Evolutionary conservation across 2,797 vertebrate species (phyloP).

Genomic region (Gadopsis bispinosus): DNA sequence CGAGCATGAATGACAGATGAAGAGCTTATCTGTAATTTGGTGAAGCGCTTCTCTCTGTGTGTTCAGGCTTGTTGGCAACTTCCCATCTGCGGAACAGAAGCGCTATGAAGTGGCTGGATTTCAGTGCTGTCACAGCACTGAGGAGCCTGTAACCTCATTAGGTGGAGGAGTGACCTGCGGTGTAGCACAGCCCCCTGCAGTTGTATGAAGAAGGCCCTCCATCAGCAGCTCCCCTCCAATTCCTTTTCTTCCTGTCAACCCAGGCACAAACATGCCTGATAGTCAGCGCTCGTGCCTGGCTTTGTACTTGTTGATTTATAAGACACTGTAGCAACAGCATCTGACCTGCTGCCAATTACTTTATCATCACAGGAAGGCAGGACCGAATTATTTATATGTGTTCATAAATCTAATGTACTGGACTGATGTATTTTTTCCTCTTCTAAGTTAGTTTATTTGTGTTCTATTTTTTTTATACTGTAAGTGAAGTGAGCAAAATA

Average conservation of each 20-base stretch:
- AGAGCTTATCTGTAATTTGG: conserved; percentile 88
- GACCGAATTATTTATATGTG: conserved; percentile 62
- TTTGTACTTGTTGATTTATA: conserved; percentile 79
- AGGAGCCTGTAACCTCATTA: conserved; percentile 80
- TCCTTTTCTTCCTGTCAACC: conserved; percentile 54
- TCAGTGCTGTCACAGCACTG: conserved; percentile 76
- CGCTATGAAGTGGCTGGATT: conserved; percentile 81
- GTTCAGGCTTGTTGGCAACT: conserved; percentile 85
- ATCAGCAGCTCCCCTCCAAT: conserved; percentile 66
- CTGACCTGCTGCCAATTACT: conserved; percentile 73
- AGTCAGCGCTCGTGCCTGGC: conserved; percentile 45
- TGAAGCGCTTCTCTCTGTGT: conserved; percentile 81
- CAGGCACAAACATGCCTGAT: conserved; percentile 69
- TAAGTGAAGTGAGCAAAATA: neutral
- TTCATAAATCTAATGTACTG: conserved; percentile 37
- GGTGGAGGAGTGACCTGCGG: conserved; percentile 63
- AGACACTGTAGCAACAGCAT: conserved; percentile 66
- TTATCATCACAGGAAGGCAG: conserved; percentile 68
- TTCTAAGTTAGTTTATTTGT: neutral
- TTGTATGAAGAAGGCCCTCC: conserved; percentile 65
- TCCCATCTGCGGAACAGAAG: conserved; percentile 82
- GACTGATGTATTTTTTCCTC: neutral
- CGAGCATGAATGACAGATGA: conserved; percentile 80
- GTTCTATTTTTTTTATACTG: neutral
- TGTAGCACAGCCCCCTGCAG: conserved; percentile 55